phyloP scores from a whole-genome alignment of 2,888 invertebrate genomes.

The Pyrocoelia pectoralis region DNA sequence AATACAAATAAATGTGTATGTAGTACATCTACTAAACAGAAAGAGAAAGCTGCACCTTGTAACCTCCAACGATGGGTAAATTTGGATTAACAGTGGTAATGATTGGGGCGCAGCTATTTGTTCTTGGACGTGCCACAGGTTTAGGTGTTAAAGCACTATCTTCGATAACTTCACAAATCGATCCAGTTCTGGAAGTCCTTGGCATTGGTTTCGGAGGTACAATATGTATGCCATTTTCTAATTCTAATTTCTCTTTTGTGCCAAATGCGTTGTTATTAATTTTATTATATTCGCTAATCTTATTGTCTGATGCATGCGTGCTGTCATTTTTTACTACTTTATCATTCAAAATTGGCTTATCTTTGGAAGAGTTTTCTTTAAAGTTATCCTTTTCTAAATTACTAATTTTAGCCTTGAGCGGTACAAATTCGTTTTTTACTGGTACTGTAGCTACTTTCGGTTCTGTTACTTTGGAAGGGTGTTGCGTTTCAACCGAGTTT shows the following conservation, averaged over 20 bases:
- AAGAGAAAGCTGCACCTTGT: slow-evolving; percentile 70
- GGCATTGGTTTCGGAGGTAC: slow-evolving; percentile 83
- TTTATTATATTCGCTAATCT: slow-evolving; percentile 46
- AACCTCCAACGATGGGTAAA: slow-evolving; percentile 66
- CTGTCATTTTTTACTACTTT: slow-evolving; percentile 2
- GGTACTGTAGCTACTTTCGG: slow-evolving; percentile 60
- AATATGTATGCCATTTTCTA: slow-evolving; percentile 25
- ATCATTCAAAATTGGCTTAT: background rate
- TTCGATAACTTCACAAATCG: slow-evolving; percentile 72
- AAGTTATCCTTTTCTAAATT: slow-evolving; percentile 65
- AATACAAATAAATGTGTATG: background rate
- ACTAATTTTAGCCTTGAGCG: slow-evolving; percentile 69
- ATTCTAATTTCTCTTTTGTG: slow-evolving; percentile 22
- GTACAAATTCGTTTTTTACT: slow-evolving; percentile 63
- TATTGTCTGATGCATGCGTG: slow-evolving; percentile 27
- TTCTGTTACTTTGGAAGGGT: slow-evolving; percentile 35
- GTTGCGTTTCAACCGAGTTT: slow-evolving; percentile 11
- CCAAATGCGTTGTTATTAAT: slow-evolving; percentile 49
- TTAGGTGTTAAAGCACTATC: slow-evolving; percentile 66
- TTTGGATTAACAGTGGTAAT: slow-evolving; percentile 68
- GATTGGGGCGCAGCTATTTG: slow-evolving; percentile 64
- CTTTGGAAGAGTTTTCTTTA: background rate
- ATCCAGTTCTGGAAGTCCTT: slow-evolving; percentile 74
- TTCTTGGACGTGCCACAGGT: slow-evolving; percentile 75
- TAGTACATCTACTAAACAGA: background rate